Percentiles rank a stretch among this genome's conserved stretches.
phyloP scores from a whole-genome alignment of 2,888 invertebrate genomes.

The Nasonovia ribisnigri region DNA sequence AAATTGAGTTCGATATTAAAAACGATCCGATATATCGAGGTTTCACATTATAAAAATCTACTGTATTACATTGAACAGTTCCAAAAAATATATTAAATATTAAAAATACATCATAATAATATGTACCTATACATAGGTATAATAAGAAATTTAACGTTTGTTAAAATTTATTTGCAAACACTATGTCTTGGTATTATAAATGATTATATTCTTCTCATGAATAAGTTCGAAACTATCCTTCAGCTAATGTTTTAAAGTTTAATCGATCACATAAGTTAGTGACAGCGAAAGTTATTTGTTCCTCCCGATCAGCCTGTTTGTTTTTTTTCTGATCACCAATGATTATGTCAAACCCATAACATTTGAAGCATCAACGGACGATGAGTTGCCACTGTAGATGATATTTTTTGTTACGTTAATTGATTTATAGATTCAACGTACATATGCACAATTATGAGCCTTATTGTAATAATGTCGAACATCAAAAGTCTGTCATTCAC shows the following conservation, averaged over 20 bases:
- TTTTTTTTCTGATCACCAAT: slow-evolving; percentile 89
- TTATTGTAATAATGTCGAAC: background rate
- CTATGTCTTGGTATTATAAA: background rate
- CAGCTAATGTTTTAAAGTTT: background rate
- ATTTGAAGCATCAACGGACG: slow-evolving; percentile 88
- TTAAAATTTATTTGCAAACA: background rate
- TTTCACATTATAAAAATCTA: too few relatives aligned
- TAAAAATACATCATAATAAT: background rate
- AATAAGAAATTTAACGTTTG: background rate
- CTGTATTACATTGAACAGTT: background rate
- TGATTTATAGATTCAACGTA: background rate
- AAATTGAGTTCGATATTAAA: too few relatives aligned
- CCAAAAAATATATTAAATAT: background rate
- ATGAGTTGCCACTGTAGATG: slow-evolving; percentile 75
- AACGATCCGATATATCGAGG: too few relatives aligned
- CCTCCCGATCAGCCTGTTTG: slow-evolving; percentile 87
- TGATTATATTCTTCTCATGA: background rate
- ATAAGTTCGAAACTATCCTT: background rate
- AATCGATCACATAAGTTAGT: background rate
- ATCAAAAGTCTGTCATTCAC: background rate
- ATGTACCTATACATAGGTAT: background rate
- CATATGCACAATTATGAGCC: background rate
- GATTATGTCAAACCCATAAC: slow-evolving; percentile 90
- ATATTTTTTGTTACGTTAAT: background rate
- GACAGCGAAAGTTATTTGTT: background rate